These are phyloP conservation scores for Heliothis peltigera DNA, from an alignment of 2,888 invertebrate species.

Conservation along the genomic window DNA sequence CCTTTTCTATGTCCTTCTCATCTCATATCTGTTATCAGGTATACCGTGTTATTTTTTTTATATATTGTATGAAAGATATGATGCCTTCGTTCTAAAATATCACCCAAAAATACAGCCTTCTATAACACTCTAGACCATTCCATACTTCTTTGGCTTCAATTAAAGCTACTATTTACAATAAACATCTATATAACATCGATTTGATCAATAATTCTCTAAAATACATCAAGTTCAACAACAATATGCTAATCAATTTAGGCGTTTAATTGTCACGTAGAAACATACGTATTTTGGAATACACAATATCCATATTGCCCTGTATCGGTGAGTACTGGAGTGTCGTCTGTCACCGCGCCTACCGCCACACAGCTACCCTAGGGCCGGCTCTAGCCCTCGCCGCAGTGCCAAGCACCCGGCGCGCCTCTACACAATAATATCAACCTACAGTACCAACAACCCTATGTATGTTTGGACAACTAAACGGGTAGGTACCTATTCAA, in stretches of 20 bases:
- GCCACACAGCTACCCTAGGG: constrained; percentile 26
- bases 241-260: constrained; percentile 85
- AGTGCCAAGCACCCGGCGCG: constrained; percentile 4
- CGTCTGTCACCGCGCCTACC: constrained; percentile 45
- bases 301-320: constrained; percentile 70
- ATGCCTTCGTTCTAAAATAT: constrained; percentile 85
- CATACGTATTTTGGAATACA: constrained; percentile 75
- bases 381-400: background rate
- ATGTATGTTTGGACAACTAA: constrained; percentile 60
- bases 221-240: constrained; percentile 89
- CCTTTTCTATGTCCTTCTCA: constrained; percentile 71
- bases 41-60: constrained; percentile 74
- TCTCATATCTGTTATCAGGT: constrained; percentile 55
- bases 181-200: constrained; percentile 90
- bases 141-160: constrained; percentile 78
- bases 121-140: constrained; percentile 85
- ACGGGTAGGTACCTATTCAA: constrained; percentile 66
- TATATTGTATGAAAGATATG: constrained; percentile 85
- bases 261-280: constrained; percentile 80
- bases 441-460: constrained; percentile 56
- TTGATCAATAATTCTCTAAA: constrained; percentile 89
- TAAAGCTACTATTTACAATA: constrained; percentile 87
- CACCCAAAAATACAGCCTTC: constrained; percentile 90
- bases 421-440: constrained; percentile 41
- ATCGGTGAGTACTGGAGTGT: constrained; percentile 59